These are phyloP conservation scores for Zingel zingel DNA, from an alignment of 2,113 vertebrate species.

Conservation along the genomic window DNA sequence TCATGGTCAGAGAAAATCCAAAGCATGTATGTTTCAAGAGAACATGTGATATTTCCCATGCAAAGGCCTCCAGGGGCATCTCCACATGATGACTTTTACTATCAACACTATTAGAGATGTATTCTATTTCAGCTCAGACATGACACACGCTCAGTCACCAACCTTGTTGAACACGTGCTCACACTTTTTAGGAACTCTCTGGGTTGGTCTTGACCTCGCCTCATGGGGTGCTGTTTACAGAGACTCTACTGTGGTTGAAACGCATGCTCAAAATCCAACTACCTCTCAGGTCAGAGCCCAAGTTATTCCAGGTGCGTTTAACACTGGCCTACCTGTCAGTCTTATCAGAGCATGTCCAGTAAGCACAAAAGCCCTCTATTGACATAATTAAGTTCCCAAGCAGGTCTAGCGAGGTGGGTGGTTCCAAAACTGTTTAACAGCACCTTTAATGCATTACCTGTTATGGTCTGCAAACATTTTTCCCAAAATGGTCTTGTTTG, in stretches of 20 bases:
- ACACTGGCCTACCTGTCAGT: slow-evolving; percentile 41
- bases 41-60: slow-evolving; percentile 47
- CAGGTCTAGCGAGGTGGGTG: slow-evolving; percentile 44
- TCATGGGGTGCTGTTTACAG: slow-evolving; percentile 52
- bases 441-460: slow-evolving; percentile 62
- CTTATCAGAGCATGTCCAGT: slow-evolving; percentile 55
- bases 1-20: slow-evolving; percentile 24
- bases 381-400: slow-evolving; percentile 50
- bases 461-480: slow-evolving; percentile 72
- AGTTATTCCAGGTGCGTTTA: slow-evolving; percentile 62
- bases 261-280: slow-evolving; percentile 48
- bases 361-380: slow-evolving; percentile 36
- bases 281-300: slow-evolving; percentile 42
- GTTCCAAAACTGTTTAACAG: slow-evolving; percentile 57
- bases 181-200: slow-evolving; percentile 41
- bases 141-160: slow-evolving; percentile 46
- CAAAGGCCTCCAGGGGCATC: slow-evolving; percentile 41
- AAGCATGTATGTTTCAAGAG: slow-evolving; percentile 29
- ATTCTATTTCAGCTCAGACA: slow-evolving; percentile 55
- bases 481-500: slow-evolving; percentile 46
- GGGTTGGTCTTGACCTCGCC: slow-evolving; percentile 48
- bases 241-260: slow-evolving; percentile 47
- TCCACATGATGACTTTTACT: slow-evolving; percentile 53
- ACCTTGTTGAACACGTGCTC: slow-evolving; percentile 58
- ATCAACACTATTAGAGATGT: slow-evolving; percentile 49